These are phyloP conservation scores for Trinorchestia longiramus DNA, from an alignment of 1,140 invertebrate species.

Conservation along the genomic window DNA sequence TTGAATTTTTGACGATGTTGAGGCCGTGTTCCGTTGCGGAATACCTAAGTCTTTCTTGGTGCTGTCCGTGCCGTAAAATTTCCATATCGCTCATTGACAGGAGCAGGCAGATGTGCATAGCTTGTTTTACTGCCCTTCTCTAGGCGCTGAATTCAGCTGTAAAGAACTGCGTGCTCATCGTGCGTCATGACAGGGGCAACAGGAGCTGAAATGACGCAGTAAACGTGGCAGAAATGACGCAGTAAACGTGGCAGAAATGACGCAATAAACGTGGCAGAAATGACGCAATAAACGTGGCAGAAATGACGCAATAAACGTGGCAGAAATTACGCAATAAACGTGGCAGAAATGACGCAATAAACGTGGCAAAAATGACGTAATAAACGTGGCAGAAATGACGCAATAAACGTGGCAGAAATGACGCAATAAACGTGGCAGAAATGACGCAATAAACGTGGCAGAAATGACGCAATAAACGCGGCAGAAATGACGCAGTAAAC, in stretches of 20 bases:
- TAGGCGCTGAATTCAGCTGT: not conserved
- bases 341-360: no score
- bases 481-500: no score
- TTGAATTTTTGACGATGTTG: not conserved
- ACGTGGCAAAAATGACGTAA: no score
- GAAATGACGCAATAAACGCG: no score
- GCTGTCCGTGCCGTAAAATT: not conserved
- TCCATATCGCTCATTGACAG: slow-evolving; percentile 13
- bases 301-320: no score
- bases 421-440: not conserved
- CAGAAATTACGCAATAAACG: no score
- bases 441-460: not conserved
- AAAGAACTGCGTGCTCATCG: not conserved
- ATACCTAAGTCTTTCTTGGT: not conserved
- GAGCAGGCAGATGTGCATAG: not conserved
- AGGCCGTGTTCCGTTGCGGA: not conserved
- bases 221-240: not conserved
- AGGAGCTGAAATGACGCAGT: not conserved
- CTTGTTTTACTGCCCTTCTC: not conserved
- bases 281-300: no score
- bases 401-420: no score
- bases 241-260: no score
- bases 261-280: no score
- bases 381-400: no score
- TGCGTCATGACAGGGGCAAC: not conserved